phyloP scores from a whole-genome alignment of 53 echinoderm and acorn worm species.

The Holothuria scabra region DNA sequence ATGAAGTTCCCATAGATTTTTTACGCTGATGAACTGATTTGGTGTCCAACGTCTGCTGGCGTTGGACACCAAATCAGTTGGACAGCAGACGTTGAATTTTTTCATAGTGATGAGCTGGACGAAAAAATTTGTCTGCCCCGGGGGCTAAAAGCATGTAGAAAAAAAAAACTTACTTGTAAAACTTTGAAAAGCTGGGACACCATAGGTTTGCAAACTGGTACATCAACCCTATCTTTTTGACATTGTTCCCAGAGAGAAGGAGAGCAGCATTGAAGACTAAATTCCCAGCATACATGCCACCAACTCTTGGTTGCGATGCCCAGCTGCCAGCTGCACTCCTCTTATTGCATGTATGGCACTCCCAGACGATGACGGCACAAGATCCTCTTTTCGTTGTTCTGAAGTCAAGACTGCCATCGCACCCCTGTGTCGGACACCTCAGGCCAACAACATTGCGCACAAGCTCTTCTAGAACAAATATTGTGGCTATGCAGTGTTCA shows the following conservation, averaged over 20 bases:
- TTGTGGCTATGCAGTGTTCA: not conserved
- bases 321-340: not conserved
- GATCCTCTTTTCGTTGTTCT: not conserved
- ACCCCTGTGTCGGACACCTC: not conserved
- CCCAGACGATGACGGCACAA: not conserved
- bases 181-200: not conserved
- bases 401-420: not conserved
- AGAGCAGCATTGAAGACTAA: not conserved
- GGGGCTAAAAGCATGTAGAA: too few species aligned
- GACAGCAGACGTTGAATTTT: too few species aligned
- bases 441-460: not conserved
- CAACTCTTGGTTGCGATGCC: constrained; percentile 1
- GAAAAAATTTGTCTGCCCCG: too few species aligned
- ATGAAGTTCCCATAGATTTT: too few species aligned
- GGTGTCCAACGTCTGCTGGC: too few species aligned
- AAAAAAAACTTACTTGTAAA: not conserved
- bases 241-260: constrained; percentile 4
- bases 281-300: not conserved
- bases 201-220: not conserved
- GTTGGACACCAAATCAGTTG: too few species aligned
- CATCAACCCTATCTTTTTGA: constrained; percentile 1
- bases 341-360: not conserved
- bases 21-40: too few species aligned
- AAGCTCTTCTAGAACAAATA: constrained; percentile 4
- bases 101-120: too few species aligned